Percentiles rank a stretch among this genome's conserved stretches.
Evolutionary conservation across 2,888 invertebrate species (phyloP).

Genomic region (Myopa tessellatipennis): DNA sequence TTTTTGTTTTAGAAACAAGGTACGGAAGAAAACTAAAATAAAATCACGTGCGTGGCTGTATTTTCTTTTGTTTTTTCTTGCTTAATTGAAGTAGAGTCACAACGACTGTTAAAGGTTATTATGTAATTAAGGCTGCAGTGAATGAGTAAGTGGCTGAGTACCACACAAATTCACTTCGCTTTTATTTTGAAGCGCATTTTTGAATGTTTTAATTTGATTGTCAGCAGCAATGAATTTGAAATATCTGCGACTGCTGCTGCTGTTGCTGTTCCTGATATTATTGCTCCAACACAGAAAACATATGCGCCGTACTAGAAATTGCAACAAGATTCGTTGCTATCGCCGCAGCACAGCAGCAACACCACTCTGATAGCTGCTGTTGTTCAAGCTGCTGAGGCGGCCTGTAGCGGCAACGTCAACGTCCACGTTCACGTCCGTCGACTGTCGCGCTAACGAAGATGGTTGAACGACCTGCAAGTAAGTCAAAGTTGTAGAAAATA

Average conservation of each 20-base stretch:
- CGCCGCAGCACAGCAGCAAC: not conserved
- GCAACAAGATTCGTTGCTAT: conserved; percentile 20
- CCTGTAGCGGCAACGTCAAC: not conserved
- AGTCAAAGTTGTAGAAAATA: conserved; percentile 65
- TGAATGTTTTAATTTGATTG: too few species aligned
- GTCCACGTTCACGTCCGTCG: conserved; percentile 4
- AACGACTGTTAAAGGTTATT: too few species aligned
- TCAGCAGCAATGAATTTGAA: too few species aligned
- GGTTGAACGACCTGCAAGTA: conserved; percentile 68
- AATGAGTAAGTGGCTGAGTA: not conserved
- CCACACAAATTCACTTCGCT: not conserved
- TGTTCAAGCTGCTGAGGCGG: conserved; percentile 8
- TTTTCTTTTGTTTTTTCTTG: too few species aligned
- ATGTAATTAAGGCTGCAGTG: too few species aligned
- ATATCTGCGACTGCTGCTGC: not conserved
- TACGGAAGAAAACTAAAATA: not conserved
- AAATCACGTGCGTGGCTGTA: not conserved
- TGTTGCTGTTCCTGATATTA: not conserved
- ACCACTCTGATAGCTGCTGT: conserved; percentile 10
- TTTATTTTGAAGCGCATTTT: too few species aligned
- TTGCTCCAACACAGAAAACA: not conserved
- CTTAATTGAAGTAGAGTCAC: too few species aligned
- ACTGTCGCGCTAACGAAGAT: conserved; percentile 42
- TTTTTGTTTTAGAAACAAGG: not conserved
- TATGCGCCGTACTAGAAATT: not conserved